A percentile compares a stretch with the other conserved stretches of the same genome.
Evolutionary conservation across 2,888 invertebrate species (phyloP).

Genomic region (Loripinus fragilis): DNA sequence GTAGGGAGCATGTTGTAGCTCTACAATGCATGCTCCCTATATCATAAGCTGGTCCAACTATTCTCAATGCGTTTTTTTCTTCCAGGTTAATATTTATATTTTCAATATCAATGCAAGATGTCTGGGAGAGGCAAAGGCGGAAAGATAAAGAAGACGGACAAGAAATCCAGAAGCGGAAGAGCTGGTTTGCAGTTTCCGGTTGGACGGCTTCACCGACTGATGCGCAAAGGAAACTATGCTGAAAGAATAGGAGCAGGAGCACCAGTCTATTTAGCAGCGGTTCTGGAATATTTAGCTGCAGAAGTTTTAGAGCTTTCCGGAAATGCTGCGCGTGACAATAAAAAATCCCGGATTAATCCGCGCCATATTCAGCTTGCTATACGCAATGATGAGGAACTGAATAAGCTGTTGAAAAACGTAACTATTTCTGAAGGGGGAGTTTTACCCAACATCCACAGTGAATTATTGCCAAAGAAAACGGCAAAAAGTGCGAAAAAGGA

Average conservation of each 20-base stretch:
- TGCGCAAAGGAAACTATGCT: conserved; percentile 81
- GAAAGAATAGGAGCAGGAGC: conserved; percentile 82
- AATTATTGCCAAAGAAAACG: conserved; percentile 90
- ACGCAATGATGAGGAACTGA: conserved; percentile 91
- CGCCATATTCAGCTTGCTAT: conserved; percentile 91
- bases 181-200: conserved; percentile 82
- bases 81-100: no score
- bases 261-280: conserved; percentile 81
- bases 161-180: conserved; percentile 75
- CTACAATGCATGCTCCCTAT: no score
- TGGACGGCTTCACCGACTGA: conserved; percentile 79
- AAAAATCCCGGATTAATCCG: conserved; percentile 89
- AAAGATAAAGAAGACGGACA: conserved; percentile 76
- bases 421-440: conserved; percentile 94
- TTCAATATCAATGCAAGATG: conserved; percentile 64
- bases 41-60: no score
- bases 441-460: conserved; percentile 90
- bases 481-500: conserved; percentile 5
- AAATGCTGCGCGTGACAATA: conserved; percentile 85
- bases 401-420: conserved; percentile 89
- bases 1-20: no score
- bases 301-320: conserved; percentile 85
- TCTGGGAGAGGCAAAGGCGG: conserved; percentile 82
- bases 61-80: no score
- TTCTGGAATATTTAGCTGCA: conserved; percentile 85